Evolutionary conservation across 1,140 invertebrate species (phyloP), one percentile per base, ranked within the genome.

Genomic region (Penaeus indicus): DNA sequence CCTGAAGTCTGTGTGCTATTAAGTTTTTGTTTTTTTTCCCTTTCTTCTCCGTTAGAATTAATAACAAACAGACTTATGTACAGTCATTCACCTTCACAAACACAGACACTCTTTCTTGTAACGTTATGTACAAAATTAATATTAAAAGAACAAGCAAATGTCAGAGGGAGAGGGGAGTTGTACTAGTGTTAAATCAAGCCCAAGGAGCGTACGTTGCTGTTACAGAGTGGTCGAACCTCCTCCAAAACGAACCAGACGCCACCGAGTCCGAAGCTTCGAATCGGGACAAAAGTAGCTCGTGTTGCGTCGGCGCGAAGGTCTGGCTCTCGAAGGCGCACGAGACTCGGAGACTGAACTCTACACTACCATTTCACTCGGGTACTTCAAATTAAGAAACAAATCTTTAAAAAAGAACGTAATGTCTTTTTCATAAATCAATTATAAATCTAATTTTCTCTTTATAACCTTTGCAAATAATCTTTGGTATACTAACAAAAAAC

Each of bases 11-110:
- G 27, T 75, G 72, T 75, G 25, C 27, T 75, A 38, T 75, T 32
- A 27, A 75, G 27, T 25, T 32, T 38, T 72, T 22, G 11, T 32
- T 27, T 7, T 25, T 22, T 72, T 32, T 72, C 2, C 69, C 38
- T 42, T 42, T 60, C 38, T 54, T 80, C n/a, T 60, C 61, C 16
- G 54, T 61, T 18, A 80, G 13, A 13, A 80, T 80, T 80, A 80
- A 80, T 80, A 80, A 80, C 19, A 79, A 80, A 80, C 78, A 80
- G 78, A 16, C 25, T 60, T 80, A 60, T 60, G 47, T 80, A 80
- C 61, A 60, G 18, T 42, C 84, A 84, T 75, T 25, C 83, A 84
- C 61, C 80, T 62, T 69, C 27, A 32, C 75, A 78, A 38, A 78
- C 75, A 78, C 75, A 38, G 38, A 78, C 75, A 78, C 32, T 25